These are phyloP conservation scores for Carlito syrichta DNA, from an alignment of 2,113 vertebrate species.

Conservation along the genomic window DNA sequence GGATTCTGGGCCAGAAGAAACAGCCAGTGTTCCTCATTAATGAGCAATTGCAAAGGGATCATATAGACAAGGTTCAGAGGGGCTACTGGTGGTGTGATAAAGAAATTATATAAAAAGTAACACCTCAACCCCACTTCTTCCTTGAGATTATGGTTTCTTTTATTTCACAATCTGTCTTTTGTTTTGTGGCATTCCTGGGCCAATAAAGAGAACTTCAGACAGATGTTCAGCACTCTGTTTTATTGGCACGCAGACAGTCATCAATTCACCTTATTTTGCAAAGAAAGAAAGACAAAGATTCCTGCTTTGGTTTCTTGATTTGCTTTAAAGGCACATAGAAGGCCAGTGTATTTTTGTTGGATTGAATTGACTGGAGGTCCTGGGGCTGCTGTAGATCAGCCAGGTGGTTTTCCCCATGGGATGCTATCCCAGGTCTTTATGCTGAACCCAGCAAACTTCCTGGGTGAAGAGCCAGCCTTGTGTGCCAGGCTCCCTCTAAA, in stretches of 20 bases:
- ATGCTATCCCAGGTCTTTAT: neutral
- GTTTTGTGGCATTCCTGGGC: neutral
- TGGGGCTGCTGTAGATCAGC: neutral
- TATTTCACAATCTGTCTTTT: neutral
- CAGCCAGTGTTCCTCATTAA: neutral
- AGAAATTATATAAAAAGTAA: neutral
- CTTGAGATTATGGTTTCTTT: neutral
- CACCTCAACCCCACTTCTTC: neutral
- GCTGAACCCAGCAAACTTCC: slow-evolving; percentile 5
- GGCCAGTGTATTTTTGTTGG: neutral
- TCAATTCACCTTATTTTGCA: slow-evolving; percentile 18
- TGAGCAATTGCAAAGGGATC: neutral
- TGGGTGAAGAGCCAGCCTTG: neutral
- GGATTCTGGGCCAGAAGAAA: neutral
- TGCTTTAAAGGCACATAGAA: neutral
- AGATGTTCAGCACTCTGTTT: neutral
- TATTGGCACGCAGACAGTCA: neutral
- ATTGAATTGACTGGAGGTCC: no score
- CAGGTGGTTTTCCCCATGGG: neutral
- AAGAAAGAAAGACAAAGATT: neutral
- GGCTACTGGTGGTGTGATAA: neutral
- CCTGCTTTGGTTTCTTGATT: neutral
- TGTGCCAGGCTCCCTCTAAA: neutral
- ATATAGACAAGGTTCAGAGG: neutral
- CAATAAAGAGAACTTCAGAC: neutral